phyloP scores from a whole-genome alignment of 1,140 invertebrate genomes.

The Eurosta solidaginis region DNA sequence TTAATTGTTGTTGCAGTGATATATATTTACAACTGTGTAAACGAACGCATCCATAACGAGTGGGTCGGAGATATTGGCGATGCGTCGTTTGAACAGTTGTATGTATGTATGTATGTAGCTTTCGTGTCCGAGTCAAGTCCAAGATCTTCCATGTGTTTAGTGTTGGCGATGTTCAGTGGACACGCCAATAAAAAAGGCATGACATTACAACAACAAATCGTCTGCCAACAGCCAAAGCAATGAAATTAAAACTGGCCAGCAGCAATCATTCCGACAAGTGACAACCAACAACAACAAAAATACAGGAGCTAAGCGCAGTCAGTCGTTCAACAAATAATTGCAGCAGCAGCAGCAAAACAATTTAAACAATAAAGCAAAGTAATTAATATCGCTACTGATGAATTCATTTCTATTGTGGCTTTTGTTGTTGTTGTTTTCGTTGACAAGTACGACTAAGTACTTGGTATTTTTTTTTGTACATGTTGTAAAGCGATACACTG shows the following conservation, averaged over 20 bases:
- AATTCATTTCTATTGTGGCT: background rate
- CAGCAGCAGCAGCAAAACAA: slow-evolving; percentile 18
- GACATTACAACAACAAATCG: background rate
- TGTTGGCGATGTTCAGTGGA: slow-evolving; percentile 8
- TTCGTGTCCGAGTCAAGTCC: background rate
- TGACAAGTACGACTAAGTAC: too few relatives aligned
- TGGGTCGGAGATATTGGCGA: background rate
- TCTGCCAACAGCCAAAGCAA: background rate
- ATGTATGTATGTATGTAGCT: background rate
- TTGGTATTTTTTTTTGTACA: too few relatives aligned
- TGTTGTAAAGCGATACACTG: too few relatives aligned
- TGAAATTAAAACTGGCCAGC: background rate
- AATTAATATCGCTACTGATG: slow-evolving; percentile 29
- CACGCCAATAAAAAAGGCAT: background rate
- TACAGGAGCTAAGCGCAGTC: background rate
- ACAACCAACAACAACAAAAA: background rate
- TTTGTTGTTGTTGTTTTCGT: background rate
- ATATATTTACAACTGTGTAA: background rate
- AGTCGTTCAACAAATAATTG: background rate
- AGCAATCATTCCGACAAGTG: background rate
- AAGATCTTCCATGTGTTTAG: background rate
- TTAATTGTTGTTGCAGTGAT: slow-evolving; percentile 42
- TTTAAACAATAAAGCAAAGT: slow-evolving; percentile 26
- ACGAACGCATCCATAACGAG: background rate
- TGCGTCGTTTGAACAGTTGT: too few relatives aligned